Evolutionary conservation across 2,797 vertebrate species (phyloP), one percentile per base, ranked within the genome.

Genomic region (Tapera naevia): DNA sequence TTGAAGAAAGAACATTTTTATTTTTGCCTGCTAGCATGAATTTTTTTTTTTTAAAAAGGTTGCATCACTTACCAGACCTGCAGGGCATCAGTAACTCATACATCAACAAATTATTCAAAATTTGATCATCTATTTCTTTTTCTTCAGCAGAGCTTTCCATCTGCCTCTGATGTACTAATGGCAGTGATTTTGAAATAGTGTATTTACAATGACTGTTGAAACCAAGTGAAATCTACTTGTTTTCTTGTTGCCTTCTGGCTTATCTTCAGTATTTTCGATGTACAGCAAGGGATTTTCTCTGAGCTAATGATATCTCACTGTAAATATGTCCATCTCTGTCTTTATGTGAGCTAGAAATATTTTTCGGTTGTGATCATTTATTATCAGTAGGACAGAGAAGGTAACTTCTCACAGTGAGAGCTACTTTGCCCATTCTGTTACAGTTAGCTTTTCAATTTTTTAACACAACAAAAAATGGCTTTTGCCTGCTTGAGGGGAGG

Each of bases 41-140:
- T 1, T 24, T 74, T 57, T 56, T 57, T 74, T 61, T 51, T 16
- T 4, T 27, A 51, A 51, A 53, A 51, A 51, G 7, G 4, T 73
- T 89, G 13, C 48, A 72, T 90, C 96, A 86, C 91, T 90, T 93
- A 89, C 50, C 21, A 82, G 73, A 91, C 48, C 80, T 80, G 5
- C 60, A 86, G 62, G 87, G 45, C 58, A 74, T 61, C 33, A 54
- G 64, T 69, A 89, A 74, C 61, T 66, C 90, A 28, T 10, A 41
- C 51, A 61, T 4, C 27, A 54, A 82, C 48, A 93, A 83, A 95
- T 82, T 92, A 80, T 66, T 93, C 43, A 86, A 25, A 27, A 66
- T 92, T 92, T 86, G 70, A 80, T 91, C 13, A 66, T 92, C 21
- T 85, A 27, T 92, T 92, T 95, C 32, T 87, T 91, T 92, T 80